phyloP scores from a whole-genome alignment of 2,888 invertebrate species.

The Drosophila recens region DNA sequence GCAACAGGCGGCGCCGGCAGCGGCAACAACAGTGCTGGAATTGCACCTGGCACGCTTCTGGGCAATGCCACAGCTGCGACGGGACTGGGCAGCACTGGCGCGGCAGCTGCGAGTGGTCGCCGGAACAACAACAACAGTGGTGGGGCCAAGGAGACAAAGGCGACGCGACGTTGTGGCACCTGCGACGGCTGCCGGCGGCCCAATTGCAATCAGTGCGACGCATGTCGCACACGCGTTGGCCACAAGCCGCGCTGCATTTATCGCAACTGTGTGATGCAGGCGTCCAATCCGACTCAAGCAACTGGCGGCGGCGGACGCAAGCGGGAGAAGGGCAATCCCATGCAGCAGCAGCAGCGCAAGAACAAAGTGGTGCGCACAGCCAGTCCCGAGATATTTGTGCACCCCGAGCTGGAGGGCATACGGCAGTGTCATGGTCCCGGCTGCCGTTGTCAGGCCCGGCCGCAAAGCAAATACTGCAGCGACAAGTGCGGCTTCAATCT shows the following conservation, averaged over 20 bases:
- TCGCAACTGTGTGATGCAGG: conserved; percentile 85
- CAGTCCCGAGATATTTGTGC: conserved; percentile 83
- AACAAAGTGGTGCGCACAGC: conserved; percentile 78
- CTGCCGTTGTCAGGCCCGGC: conserved; percentile 91
- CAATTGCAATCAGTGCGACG: conserved; percentile 84
- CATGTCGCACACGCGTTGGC: conserved; percentile 82
- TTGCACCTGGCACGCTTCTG: conserved; percentile 18
- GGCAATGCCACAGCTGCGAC: not conserved
- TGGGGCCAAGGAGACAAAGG: conserved; percentile 56
- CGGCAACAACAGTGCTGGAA: conserved; percentile 10
- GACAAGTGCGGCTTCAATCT: conserved; percentile 95
- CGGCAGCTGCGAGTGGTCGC: conserved; percentile 18
- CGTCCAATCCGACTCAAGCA: conserved; percentile 29
- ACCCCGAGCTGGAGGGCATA: conserved; percentile 87
- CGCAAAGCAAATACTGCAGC: conserved; percentile 96
- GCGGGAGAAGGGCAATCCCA: conserved; percentile 71
- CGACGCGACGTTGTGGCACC: conserved; percentile 88
- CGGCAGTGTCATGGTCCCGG: conserved; percentile 97
- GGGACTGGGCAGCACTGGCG: not conserved
- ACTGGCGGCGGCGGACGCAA: conserved; percentile 54
- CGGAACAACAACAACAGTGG: conserved; percentile 29
- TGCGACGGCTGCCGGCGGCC: conserved; percentile 89
- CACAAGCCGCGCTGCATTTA: conserved; percentile 86
- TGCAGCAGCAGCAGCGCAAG: conserved; percentile 68
- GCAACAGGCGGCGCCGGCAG: conserved; percentile 28